phyloP scores from a whole-genome alignment of 2,113 vertebrate genomes.

The Chauna torquata region DNA sequence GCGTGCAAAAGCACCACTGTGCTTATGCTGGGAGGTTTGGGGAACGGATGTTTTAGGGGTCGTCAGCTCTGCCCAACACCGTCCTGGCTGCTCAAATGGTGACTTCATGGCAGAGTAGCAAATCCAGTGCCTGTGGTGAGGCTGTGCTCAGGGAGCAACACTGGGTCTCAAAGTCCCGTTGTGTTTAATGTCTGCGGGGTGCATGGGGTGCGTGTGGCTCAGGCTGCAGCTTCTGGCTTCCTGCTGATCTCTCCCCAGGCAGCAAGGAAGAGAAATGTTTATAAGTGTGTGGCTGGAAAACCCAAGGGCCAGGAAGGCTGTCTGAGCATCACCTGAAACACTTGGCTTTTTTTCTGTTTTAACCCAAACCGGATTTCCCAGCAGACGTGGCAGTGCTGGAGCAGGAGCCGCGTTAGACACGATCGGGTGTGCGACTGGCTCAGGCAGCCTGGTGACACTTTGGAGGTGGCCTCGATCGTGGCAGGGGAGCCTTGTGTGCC shows the following conservation, averaged over 20 bases:
- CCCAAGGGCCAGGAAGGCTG: neutral
- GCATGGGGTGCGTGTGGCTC: neutral
- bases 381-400: neutral
- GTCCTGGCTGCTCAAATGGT: neutral
- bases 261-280: neutral
- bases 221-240: rapidly evolving
- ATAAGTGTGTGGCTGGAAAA: neutral
- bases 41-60: neutral
- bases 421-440: neutral
- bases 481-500: neutral
- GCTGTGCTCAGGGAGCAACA: neutral
- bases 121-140: rapidly evolving
- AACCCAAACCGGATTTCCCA: neutral
- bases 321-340: neutral
- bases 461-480: rapidly evolving
- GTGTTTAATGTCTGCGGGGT: rapidly evolving
- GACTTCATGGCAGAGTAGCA: neutral
- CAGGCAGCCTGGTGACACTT: neutral
- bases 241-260: rapidly evolving
- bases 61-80: neutral
- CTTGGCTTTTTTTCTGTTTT: neutral
- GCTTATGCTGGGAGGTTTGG: neutral
- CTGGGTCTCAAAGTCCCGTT: neutral
- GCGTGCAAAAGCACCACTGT: neutral
- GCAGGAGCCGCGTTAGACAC: rapidly evolving